These are phyloP conservation scores for Paedocypris micromegethes DNA, from an alignment of 2,797 vertebrate genomes.

Conservation along the genomic window DNA sequence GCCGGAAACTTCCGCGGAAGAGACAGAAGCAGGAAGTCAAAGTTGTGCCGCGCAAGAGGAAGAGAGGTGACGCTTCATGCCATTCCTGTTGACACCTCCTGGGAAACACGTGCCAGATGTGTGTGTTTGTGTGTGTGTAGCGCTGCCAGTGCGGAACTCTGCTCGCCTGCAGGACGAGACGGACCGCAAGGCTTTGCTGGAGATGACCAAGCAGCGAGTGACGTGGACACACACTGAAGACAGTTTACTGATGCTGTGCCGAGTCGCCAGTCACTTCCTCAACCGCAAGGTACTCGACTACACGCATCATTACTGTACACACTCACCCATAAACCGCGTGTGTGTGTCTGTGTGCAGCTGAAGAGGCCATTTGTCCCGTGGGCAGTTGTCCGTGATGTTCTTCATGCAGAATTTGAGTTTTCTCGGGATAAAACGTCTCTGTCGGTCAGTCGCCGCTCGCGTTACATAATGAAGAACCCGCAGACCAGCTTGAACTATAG, in stretches of 20 bases:
- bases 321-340: background rate
- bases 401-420: slow-evolving; percentile 83
- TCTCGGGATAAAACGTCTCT: slow-evolving; percentile 90
- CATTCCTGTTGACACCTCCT: background rate
- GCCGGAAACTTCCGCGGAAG: slow-evolving; percentile 81
- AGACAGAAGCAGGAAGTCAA: slow-evolving; percentile 64
- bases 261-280: slow-evolving; percentile 84
- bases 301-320: too few relatives aligned
- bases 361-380: slow-evolving; percentile 83
- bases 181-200: slow-evolving; percentile 81
- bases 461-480: slow-evolving; percentile 89
- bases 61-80: slow-evolving; percentile 65
- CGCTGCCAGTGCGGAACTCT: slow-evolving; percentile 30
- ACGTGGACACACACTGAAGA: slow-evolving; percentile 87
- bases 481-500: slow-evolving; percentile 90
- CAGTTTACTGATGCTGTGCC: slow-evolving; percentile 88
- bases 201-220: slow-evolving; percentile 89
- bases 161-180: slow-evolving; percentile 76
- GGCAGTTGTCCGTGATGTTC: slow-evolving; percentile 87
- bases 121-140: slow-evolving; percentile 27
- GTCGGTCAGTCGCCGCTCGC: slow-evolving; percentile 81
- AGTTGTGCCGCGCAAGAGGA: slow-evolving; percentile 68
- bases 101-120: background rate
- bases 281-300: slow-evolving; percentile 78
- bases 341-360: slow-evolving; percentile 62